Conservation (phyloP, 2,888 invertebrate species). For the Drosophila colorata region DNA sequence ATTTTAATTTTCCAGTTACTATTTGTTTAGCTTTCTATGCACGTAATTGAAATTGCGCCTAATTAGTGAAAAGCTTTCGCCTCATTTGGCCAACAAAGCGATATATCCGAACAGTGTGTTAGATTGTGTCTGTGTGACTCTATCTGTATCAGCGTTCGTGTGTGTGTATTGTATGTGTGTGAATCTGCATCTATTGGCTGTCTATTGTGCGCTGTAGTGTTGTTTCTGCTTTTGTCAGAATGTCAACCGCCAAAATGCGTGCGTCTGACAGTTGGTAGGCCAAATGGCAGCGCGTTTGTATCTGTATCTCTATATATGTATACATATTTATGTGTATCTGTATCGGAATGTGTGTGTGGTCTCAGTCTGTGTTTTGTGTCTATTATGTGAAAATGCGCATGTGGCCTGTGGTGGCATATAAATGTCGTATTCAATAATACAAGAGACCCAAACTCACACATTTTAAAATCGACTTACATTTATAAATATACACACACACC, state of each 20-base stretch:
- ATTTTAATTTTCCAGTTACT: conserved; percentile 15
- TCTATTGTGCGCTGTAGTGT: conserved; percentile 31
- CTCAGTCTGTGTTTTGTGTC: conserved; percentile 28
- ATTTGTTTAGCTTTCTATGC: conserved; percentile 38
- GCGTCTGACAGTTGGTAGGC: conserved; percentile 53
- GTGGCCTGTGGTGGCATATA: conserved; percentile 64
- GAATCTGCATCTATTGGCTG: conserved; percentile 54
- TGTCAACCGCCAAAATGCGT: conserved; percentile 68
- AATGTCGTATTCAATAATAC: conserved; percentile 76
- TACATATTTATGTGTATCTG: conserved; percentile 11
- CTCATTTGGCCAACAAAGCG: conserved; percentile 52
- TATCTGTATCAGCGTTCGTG: not conserved
- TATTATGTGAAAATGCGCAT: conserved; percentile 77
- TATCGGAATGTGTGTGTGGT: conserved; percentile 4
- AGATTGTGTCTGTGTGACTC: not conserved
- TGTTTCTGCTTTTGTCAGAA: conserved; percentile 55
- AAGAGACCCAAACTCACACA: conserved; percentile 41
- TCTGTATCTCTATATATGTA: conserved; percentile 26
- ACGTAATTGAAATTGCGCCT: conserved; percentile 70
- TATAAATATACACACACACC: conserved; percentile 14
- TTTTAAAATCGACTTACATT: conserved; percentile 63
- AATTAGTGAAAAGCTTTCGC: conserved; percentile 66
- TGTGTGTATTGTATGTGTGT: not conserved
- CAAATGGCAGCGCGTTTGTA: conserved; percentile 46
- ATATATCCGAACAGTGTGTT: not conserved